Evolutionary conservation across 2,888 invertebrate genomes (phyloP).

Genomic region (Calliopum simillimum): DNA sequence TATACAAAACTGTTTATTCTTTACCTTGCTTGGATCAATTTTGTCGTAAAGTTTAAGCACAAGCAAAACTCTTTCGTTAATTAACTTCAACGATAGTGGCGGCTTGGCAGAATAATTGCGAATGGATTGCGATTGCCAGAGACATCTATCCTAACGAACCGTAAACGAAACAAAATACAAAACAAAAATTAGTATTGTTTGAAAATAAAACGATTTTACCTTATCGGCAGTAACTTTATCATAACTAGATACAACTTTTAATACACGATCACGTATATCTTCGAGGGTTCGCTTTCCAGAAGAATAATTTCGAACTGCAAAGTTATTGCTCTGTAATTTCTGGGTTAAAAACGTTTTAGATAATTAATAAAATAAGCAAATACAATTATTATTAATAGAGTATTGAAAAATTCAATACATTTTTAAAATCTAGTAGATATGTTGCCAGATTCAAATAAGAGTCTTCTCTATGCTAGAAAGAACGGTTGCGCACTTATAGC

Average conservation of each 20-base stretch:
- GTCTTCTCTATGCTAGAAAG: too few relatives aligned
- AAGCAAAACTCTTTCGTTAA: conserved; percentile 90
- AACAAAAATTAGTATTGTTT: conserved; percentile 49
- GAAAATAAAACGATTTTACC: conserved; percentile 71
- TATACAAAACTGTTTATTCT: conserved; percentile 33
- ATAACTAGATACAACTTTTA: conserved; percentile 88
- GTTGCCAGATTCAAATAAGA: too few relatives aligned
- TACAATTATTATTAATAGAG: conserved; percentile 1
- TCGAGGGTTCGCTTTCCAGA: conserved; percentile 71
- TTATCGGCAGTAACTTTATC: conserved; percentile 90
- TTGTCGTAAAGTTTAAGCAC: conserved; percentile 98
- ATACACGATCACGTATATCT: conserved; percentile 82
- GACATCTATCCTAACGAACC: conserved; percentile 64
- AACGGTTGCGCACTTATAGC: too few relatives aligned
- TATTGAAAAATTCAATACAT: too few relatives aligned
- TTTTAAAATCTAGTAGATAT: too few relatives aligned
- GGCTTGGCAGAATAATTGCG: conserved; percentile 81
- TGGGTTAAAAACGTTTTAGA: conserved; percentile 24
- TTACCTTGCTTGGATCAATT: conserved; percentile 93
- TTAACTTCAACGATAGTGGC: conserved; percentile 84
- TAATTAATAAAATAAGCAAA: conserved; percentile 2
- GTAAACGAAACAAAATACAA: conserved; percentile 57
- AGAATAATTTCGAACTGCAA: conserved; percentile 52
- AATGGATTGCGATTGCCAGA: conserved; percentile 72
- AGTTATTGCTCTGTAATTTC: conserved; percentile 34